phyloP scores from a whole-genome alignment of 2,797 vertebrate genomes.

The Aphelocoma californica region DNA sequence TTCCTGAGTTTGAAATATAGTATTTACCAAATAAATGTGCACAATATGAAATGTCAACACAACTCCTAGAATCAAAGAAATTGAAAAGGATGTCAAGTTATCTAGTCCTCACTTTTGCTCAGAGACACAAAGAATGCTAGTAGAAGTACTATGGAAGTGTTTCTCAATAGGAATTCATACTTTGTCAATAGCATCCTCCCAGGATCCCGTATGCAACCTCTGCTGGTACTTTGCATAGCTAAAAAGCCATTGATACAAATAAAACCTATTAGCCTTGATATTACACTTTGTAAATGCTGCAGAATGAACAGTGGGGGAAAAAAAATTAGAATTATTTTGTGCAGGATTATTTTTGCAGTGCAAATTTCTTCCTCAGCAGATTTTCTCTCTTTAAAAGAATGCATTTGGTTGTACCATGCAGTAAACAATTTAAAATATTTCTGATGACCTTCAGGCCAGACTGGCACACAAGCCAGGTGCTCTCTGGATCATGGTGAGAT shows the following conservation, averaged over 20 bases:
- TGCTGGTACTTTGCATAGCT: not conserved
- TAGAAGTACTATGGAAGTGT: not conserved
- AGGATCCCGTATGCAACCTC: not conserved
- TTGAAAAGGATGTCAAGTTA: not conserved
- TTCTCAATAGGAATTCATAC: not conserved
- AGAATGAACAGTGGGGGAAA: not conserved
- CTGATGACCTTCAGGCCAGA: not conserved
- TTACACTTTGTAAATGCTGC: not conserved
- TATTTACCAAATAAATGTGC: constrained; percentile 10
- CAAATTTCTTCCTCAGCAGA: not conserved
- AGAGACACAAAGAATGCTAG: not conserved
- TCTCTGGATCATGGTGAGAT: not conserved
- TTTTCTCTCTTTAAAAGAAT: not conserved
- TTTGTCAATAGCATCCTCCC: not conserved
- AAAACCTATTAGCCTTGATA: not conserved
- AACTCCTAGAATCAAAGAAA: not conserved
- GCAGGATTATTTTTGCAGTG: not conserved
- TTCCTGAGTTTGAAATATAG: not conserved
- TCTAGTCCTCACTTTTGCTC: not conserved
- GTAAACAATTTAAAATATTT: not conserved
- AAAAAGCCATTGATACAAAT: not conserved
- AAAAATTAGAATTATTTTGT: not conserved
- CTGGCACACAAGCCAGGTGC: not conserved
- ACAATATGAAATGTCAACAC: not conserved
- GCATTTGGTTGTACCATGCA: not conserved